A percentile compares a stretch with the other conserved stretches of the same genome.
phyloP scores from a whole-genome alignment of 2,888 invertebrate genomes.

The Pocota personata region DNA sequence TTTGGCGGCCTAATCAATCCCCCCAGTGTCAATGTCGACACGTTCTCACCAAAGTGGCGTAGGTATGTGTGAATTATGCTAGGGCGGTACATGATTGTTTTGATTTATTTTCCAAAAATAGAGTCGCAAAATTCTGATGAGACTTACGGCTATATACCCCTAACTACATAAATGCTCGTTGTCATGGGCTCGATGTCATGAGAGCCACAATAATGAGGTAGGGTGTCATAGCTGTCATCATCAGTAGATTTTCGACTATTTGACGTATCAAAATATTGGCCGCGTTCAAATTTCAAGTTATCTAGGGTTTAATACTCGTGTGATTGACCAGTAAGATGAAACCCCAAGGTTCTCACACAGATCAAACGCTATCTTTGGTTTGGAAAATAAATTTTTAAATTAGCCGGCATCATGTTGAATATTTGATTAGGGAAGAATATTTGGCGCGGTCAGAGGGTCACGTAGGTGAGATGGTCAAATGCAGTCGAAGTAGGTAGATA shows the following conservation, averaged over 20 bases:
- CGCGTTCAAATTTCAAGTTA: too few species aligned
- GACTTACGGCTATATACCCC: too few species aligned
- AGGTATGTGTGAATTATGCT: slow-evolving; percentile 1
- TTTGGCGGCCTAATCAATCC: slow-evolving; percentile 20
- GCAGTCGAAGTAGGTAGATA: not conserved
- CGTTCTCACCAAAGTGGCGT: not conserved
- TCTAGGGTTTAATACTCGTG: too few species aligned
- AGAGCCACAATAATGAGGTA: not conserved
- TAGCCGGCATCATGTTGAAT: not conserved
- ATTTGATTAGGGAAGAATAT: not conserved
- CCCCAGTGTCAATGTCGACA: slow-evolving; percentile 14
- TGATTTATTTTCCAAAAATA: slow-evolving; percentile 1
- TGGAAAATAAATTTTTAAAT: not conserved
- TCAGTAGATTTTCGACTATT: not conserved
- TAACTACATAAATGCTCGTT: not conserved
- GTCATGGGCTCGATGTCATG: not conserved
- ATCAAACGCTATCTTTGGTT: not conserved
- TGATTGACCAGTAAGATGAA: not conserved
- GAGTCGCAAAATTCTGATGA: not conserved
- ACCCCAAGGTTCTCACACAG: not conserved
- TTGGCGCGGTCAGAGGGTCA: not conserved
- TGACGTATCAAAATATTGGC: not conserved
- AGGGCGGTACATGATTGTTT: not conserved
- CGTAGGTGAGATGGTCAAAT: not conserved
- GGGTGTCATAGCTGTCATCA: not conserved